phyloP scores from a whole-genome alignment of 2,888 invertebrate species.

The Gisinianus flammeolus region DNA sequence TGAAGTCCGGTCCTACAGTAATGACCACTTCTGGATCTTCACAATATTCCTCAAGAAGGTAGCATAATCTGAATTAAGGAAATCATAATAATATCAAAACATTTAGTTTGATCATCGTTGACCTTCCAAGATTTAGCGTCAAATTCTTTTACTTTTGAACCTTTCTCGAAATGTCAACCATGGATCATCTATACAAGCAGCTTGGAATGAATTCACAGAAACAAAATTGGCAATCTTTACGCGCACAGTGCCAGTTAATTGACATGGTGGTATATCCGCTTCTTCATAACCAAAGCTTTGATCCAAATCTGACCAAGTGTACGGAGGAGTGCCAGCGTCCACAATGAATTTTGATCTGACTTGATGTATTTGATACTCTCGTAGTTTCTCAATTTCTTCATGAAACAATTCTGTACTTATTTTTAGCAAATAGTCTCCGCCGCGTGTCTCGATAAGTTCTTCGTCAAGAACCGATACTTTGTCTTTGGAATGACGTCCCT shows the following conservation, averaged over 20 bases:
- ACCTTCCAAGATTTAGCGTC: not conserved
- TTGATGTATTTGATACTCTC: not conserved
- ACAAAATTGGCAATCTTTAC: not conserved
- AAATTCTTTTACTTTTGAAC: too few species aligned
- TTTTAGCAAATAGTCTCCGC: not conserved
- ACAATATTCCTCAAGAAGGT: conserved; percentile 18
- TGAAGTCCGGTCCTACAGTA: not conserved
- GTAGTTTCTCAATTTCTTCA: not conserved
- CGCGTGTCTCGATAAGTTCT: not conserved
- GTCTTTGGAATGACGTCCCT: not conserved
- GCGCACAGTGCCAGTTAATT: not conserved
- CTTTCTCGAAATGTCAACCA: not conserved
- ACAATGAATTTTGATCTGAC: not conserved
- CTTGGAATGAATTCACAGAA: not conserved
- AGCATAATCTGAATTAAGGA: conserved; percentile 4
- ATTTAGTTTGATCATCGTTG: not conserved
- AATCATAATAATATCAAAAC: not conserved
- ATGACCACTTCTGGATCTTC: not conserved
- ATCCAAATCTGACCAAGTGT: not conserved
- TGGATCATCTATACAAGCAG: not conserved
- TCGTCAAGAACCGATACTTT: not conserved
- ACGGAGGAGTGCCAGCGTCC: not conserved
- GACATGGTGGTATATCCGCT: not conserved
- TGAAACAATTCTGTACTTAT: not conserved
- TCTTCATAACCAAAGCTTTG: not conserved